Evolutionary conservation across 2,888 invertebrate species (phyloP).

Genomic region (Drosophila hamatofila): DNA sequence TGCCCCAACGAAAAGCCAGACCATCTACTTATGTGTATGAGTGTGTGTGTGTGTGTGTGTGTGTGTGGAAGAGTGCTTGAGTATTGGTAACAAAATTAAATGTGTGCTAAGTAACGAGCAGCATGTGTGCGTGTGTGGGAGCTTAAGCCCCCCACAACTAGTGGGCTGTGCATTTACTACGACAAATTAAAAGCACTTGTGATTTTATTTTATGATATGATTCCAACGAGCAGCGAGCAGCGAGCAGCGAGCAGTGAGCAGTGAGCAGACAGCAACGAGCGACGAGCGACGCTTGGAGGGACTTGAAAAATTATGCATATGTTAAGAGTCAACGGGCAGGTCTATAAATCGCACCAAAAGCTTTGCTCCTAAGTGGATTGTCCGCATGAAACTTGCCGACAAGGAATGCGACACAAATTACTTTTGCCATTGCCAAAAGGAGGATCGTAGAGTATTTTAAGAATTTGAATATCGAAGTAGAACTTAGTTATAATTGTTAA

Average conservation of each 20-base stretch:
- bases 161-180: constrained; percentile 58
- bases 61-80: constrained; percentile 20
- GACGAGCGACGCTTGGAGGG: constrained; percentile 1
- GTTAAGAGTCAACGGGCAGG: constrained; percentile 74
- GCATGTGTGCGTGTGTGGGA: constrained; percentile 20
- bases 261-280: too few species aligned
- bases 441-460: background rate
- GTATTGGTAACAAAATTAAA: constrained; percentile 77
- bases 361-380: constrained; percentile 42
- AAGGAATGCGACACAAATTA: constrained; percentile 44
- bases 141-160: constrained; percentile 2
- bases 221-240: constrained; percentile 44
- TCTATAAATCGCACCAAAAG: constrained; percentile 65
- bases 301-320: constrained; percentile 79
- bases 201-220: constrained; percentile 77
- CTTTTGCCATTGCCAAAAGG: constrained; percentile 13
- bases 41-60: constrained; percentile 1
- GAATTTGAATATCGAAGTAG: background rate
- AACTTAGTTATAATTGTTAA: background rate
- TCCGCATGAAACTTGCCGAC: constrained; percentile 35
- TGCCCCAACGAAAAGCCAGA: background rate
- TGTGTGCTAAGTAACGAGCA: constrained; percentile 76
- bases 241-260: background rate
- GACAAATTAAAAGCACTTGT: constrained; percentile 80
- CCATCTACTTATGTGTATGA: constrained; percentile 32